phyloP scores from a whole-genome alignment of 2,113 vertebrate genomes.

The Corynorhinus townsendii region DNA sequence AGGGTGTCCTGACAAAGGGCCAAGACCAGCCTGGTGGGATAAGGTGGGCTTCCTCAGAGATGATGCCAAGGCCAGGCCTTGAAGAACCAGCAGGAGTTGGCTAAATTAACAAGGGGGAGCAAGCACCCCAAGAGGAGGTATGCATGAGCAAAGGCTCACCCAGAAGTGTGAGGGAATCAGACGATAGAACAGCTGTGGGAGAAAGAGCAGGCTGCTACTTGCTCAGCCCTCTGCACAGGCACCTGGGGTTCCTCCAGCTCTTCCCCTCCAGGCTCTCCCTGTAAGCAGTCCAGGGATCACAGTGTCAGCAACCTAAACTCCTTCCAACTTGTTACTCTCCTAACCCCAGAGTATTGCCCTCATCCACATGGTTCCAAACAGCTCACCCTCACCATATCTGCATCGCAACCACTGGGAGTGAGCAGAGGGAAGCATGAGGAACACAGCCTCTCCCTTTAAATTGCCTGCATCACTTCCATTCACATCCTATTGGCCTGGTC shows the following conservation, averaged over 20 bases:
- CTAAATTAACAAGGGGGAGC: not conserved
- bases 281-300: not conserved
- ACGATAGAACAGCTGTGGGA: accelerated
- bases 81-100: not conserved
- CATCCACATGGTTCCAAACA: not conserved
- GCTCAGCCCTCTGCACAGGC: no score
- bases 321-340: not conserved
- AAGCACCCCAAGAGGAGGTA: not conserved
- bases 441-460: not conserved
- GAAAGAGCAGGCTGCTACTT: not conserved
- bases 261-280: not conserved
- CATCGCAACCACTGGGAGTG: not conserved
- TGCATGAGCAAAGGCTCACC: not conserved
- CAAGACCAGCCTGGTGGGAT: not conserved
- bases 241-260: not conserved
- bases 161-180: not conserved
- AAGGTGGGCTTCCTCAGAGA: not conserved
- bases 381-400: not conserved
- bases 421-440: no score
- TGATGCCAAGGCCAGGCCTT: not conserved
- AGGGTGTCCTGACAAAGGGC: not conserved
- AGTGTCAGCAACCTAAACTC: not conserved
- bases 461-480: not conserved
- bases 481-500: not conserved
- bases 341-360: not conserved